Percentiles rank a stretch among this genome's conserved stretches.
Evolutionary conservation across 2,888 invertebrate genomes (phyloP).

Genomic region (Calameuta filiformis): DNA sequence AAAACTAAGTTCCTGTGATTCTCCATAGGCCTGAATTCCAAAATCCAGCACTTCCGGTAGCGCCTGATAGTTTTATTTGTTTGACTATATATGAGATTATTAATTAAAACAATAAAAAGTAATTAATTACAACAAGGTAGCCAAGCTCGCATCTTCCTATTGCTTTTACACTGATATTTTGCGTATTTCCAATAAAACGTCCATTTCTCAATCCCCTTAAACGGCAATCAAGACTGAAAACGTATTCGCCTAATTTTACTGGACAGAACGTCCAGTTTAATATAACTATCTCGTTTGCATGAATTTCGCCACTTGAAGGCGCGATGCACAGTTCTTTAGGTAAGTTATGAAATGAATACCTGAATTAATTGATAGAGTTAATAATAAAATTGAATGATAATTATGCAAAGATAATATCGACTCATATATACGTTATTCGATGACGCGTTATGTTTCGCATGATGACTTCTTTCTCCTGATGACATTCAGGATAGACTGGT

Average conservation of each 20-base stretch:
- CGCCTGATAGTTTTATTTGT: slow-evolving; percentile 48
- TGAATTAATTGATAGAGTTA: slow-evolving; percentile 15
- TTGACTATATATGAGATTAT: not conserved
- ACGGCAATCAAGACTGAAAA: slow-evolving; percentile 31
- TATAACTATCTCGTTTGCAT: slow-evolving; percentile 42
- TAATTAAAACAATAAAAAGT: not conserved
- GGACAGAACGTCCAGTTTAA: slow-evolving; percentile 44
- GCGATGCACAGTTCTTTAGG: slow-evolving; percentile 31
- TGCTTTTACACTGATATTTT: slow-evolving; percentile 23
- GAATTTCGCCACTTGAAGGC: slow-evolving; percentile 29
- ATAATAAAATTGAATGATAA: not conserved
- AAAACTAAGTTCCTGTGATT: slow-evolving; percentile 50
- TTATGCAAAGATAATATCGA: not conserved
- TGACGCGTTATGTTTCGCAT: slow-evolving; percentile 64
- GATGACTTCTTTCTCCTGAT: slow-evolving; percentile 46
- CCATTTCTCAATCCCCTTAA: slow-evolving; percentile 17
- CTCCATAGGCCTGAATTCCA: slow-evolving; percentile 49
- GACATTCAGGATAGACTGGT: slow-evolving; percentile 59
- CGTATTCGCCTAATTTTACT: slow-evolving; percentile 29
- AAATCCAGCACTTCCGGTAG: slow-evolving; percentile 59
- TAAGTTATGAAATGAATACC: slow-evolving; percentile 31
- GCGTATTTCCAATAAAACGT: not conserved
- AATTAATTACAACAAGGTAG: slow-evolving; percentile 28
- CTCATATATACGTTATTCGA: slow-evolving; percentile 51
- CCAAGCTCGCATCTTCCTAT: slow-evolving; percentile 32